Evolutionary conservation across 2,888 invertebrate genomes (phyloP).

Genomic region (Agonopterix arenella): DNA sequence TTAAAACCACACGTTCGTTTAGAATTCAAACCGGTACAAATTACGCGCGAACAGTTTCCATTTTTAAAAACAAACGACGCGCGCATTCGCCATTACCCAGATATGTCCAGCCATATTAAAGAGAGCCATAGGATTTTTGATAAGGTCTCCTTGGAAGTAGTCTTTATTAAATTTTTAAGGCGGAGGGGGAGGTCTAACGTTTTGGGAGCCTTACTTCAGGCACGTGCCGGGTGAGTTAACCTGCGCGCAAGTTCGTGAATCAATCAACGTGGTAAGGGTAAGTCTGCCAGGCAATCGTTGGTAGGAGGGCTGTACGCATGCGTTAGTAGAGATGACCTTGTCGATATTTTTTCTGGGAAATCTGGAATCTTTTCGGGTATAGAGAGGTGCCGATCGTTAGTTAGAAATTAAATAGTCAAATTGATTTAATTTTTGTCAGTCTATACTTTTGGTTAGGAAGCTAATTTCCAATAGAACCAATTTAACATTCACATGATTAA

Average conservation of each 20-base stretch:
- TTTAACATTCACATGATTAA: too few relatives aligned
- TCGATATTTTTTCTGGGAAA: conserved; percentile 17
- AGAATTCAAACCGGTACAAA: not conserved
- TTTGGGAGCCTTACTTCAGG: conserved; percentile 39
- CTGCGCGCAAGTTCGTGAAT: conserved; percentile 71
- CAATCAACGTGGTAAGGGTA: conserved; percentile 64
- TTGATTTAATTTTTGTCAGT: too few relatives aligned
- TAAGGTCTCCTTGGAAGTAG: conserved; percentile 13
- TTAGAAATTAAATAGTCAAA: too few relatives aligned
- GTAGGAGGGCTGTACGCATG: conserved; percentile 46
- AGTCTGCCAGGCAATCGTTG: conserved; percentile 55
- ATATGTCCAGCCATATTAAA: conserved; percentile 25
- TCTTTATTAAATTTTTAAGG: conserved; percentile 11
- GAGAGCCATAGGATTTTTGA: conserved; percentile 26
- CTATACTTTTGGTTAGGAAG: too few relatives aligned
- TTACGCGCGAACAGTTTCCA: conserved; percentile 17
- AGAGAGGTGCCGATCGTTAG: too few relatives aligned
- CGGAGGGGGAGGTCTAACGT: conserved; percentile 26
- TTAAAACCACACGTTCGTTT: not conserved
- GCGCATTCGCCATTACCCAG: conserved; percentile 30
- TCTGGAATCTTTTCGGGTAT: not conserved
- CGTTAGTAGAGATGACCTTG: conserved; percentile 50
- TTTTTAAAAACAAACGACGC: conserved; percentile 38
- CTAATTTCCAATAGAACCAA: too few relatives aligned
- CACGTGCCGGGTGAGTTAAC: conserved; percentile 38